Evolutionary conservation across 1,140 invertebrate genomes (phyloP).

Genomic region (Micrasema minimum): DNA sequence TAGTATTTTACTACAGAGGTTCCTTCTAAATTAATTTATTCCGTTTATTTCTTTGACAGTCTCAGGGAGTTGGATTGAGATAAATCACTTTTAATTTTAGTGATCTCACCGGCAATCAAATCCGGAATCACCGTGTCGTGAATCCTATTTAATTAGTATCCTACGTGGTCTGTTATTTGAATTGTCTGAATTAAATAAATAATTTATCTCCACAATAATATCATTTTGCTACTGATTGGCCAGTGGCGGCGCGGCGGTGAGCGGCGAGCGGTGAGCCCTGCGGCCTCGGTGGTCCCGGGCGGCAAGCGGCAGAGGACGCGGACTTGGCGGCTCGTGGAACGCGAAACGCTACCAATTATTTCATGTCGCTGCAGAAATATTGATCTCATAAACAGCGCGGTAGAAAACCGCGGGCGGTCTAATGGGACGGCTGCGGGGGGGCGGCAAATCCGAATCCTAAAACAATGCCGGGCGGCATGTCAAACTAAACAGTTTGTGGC

Average conservation of each 20-base stretch:
- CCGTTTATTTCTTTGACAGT: no score
- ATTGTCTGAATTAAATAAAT: no score
- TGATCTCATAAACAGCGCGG: slow-evolving; percentile 35
- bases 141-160: no score
- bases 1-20: no score
- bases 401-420: slow-evolving; percentile 25
- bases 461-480: slow-evolving; percentile 17
- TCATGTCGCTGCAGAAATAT: slow-evolving; percentile 35
- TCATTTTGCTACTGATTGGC: no score
- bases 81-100: no score
- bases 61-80: no score
- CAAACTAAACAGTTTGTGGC: slow-evolving; percentile 18
- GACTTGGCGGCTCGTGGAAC: not conserved
- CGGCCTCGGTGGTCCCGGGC: not conserved
- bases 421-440: slow-evolving; percentile 14
- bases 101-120: no score
- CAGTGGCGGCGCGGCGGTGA: not conserved
- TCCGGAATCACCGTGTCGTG: no score
- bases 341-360: slow-evolving; percentile 31
- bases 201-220: no score
- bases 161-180: no score
- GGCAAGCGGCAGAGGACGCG: slow-evolving; percentile 1
- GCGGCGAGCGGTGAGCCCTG: not conserved
- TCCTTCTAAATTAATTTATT: no score
- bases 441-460: slow-evolving; percentile 13